These are phyloP conservation scores for Papilio dardanus DNA, from an alignment of 1,140 invertebrate species.

Conservation along the genomic window DNA sequence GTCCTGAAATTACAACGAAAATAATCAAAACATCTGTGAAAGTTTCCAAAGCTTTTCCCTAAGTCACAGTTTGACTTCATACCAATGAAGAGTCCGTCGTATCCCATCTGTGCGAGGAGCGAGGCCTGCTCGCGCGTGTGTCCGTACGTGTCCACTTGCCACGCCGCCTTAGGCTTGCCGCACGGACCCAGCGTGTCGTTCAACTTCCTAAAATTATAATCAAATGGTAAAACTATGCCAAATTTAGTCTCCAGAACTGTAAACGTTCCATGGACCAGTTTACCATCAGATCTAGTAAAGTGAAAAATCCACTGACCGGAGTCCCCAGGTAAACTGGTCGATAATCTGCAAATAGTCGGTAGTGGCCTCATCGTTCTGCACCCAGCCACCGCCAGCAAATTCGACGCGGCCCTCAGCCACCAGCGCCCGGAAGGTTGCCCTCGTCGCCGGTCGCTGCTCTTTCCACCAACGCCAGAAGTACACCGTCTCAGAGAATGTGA, in stretches of 20 bases:
- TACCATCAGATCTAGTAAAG: too few relatives aligned
- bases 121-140: constrained; percentile 88
- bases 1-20: constrained; percentile 79
- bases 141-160: constrained; percentile 91
- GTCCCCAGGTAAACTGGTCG: constrained; percentile 89
- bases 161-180: constrained; percentile 86
- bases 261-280: background rate
- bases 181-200: constrained; percentile 87
- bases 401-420: constrained; percentile 87
- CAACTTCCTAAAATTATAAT: constrained; percentile 73
- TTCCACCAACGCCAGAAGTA: constrained; percentile 96
- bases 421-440: constrained; percentile 79
- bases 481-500: constrained; percentile 88
- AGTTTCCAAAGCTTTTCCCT: background rate
- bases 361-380: constrained; percentile 90
- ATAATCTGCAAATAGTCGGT: constrained; percentile 93
- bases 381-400: constrained; percentile 88
- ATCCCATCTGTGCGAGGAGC: constrained; percentile 87
- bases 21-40: background rate
- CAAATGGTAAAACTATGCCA: too few relatives aligned
- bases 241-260: background rate
- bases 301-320: constrained; percentile 76
- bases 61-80: constrained; percentile 28
- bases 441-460: constrained; percentile 82
- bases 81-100: constrained; percentile 84